A percentile compares a stretch with the other conserved stretches of the same genome.
These are phyloP conservation scores for Lophochroa leadbeateri DNA, from an alignment of 2,113 vertebrate genomes.

Conservation along the genomic window DNA sequence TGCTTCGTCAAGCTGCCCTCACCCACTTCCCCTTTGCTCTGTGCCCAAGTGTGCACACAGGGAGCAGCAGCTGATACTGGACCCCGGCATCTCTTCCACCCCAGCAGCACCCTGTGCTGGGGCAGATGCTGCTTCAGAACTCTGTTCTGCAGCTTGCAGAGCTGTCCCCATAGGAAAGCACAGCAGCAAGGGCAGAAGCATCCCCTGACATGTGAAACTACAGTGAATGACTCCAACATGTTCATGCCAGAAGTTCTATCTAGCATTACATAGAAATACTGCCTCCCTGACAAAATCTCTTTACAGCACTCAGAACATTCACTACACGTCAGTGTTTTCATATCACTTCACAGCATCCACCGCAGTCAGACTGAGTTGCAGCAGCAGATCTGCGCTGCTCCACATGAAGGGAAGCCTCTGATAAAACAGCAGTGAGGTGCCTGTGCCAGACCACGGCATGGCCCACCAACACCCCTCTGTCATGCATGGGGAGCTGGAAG, in stretches of 20 bases:
- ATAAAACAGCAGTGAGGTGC: fast-evolving
- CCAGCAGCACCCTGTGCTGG: background rate
- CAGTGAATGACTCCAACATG: fast-evolving
- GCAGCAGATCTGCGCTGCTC: fast-evolving
- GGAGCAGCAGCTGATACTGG: background rate
- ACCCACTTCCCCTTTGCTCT: fast-evolving
- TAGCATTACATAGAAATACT: background rate
- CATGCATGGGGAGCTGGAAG: background rate
- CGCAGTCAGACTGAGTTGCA: background rate
- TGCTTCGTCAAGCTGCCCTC: background rate
- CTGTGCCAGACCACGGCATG: fast-evolving
- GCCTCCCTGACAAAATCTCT: background rate
- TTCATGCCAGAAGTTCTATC: background rate
- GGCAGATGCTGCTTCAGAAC: background rate
- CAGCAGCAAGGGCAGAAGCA: background rate
- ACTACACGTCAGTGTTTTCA: background rate
- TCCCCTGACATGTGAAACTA: fast-evolving
- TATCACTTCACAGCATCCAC: background rate
- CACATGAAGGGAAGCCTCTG: background rate
- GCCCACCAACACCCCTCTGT: background rate
- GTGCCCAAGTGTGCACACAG: fast-evolving
- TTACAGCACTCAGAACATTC: background rate
- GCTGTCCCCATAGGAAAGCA: background rate
- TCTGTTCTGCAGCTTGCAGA: background rate
- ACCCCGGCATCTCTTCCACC: background rate